Evolutionary conservation across 2,113 vertebrate genomes (phyloP).

Genomic region (Delphinapterus leucas): DNA sequence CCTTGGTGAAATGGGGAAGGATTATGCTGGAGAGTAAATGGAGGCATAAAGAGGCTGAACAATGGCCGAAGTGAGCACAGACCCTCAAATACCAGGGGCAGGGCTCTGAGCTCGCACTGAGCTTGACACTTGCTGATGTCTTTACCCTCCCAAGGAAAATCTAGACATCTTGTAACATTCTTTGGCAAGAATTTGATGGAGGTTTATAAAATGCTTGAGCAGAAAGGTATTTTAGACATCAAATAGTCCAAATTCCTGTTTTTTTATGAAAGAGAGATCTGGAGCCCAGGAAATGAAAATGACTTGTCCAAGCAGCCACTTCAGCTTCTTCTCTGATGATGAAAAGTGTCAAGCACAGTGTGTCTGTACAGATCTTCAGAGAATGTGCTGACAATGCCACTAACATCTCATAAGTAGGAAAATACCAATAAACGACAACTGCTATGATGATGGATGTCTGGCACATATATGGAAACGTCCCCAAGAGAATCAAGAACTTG

Average conservation of each 20-base stretch:
- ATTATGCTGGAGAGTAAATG: neutral
- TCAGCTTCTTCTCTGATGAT: neutral
- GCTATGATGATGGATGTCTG: neutral
- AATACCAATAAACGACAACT: neutral
- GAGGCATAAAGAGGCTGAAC: neutral
- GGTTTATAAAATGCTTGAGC: conserved; percentile 12
- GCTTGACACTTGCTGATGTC: neutral
- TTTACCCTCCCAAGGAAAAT: neutral
- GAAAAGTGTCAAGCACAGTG: neutral
- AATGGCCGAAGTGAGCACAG: neutral
- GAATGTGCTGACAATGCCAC: neutral
- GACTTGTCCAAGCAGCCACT: neutral
- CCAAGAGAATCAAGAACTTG: neutral
- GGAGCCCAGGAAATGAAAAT: neutral
- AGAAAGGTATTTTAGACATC: neutral
- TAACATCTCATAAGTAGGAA: neutral
- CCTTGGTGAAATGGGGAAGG: neutral
- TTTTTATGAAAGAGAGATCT: conserved; percentile 31
- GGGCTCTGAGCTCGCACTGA: neutral
- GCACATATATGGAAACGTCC: neutral
- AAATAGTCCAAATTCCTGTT: conserved; percentile 4
- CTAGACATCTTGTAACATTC: neutral
- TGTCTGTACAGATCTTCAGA: neutral
- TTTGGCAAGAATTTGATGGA: neutral
- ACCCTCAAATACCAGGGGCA: neutral